A percentile compares a stretch with the other conserved stretches of the same genome.
phyloP scores from a whole-genome alignment of 2,888 invertebrate species.

The Automeris io region DNA sequence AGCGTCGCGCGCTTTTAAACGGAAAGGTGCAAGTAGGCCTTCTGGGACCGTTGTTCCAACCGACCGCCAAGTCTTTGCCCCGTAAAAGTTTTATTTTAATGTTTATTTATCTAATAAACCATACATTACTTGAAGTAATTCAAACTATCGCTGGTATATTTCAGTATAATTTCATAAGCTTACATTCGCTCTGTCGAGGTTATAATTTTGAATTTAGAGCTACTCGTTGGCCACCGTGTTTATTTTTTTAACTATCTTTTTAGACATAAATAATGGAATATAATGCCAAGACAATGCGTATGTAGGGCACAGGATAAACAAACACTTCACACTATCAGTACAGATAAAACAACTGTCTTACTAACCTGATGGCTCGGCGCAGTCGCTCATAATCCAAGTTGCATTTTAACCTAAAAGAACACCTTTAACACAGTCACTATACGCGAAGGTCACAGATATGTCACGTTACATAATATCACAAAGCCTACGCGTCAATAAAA shows the following conservation, averaged over 20 bases:
- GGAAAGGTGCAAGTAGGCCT: constrained; percentile 17
- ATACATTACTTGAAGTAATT: background rate
- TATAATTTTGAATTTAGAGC: constrained; percentile 6
- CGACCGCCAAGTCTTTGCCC: background rate
- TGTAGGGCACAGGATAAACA: constrained; percentile 58
- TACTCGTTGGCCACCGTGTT: background rate
- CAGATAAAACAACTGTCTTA: constrained; percentile 59
- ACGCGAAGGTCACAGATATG: constrained; percentile 72
- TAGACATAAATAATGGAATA: constrained; percentile 16
- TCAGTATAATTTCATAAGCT: no score
- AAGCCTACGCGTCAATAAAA: constrained; percentile 56
- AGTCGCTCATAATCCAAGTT: constrained; percentile 71
- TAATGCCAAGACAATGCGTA: constrained; percentile 28
- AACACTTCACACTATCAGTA: constrained; percentile 45
- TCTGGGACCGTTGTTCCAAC: constrained; percentile 14
- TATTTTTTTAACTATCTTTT: background rate
- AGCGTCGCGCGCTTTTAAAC: constrained; percentile 24
- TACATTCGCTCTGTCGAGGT: no score
- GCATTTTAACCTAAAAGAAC: constrained; percentile 76
- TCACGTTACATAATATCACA: constrained; percentile 69
- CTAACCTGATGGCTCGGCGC: constrained; percentile 74
- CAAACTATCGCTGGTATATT: no score
- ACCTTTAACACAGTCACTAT: constrained; percentile 64
- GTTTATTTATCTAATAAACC: background rate
- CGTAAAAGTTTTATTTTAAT: background rate